Percentiles rank a stretch among this genome's conserved stretches.
These are phyloP conservation scores for Torymus tubicola DNA, from an alignment of 2,888 invertebrate genomes.

Conservation along the genomic window DNA sequence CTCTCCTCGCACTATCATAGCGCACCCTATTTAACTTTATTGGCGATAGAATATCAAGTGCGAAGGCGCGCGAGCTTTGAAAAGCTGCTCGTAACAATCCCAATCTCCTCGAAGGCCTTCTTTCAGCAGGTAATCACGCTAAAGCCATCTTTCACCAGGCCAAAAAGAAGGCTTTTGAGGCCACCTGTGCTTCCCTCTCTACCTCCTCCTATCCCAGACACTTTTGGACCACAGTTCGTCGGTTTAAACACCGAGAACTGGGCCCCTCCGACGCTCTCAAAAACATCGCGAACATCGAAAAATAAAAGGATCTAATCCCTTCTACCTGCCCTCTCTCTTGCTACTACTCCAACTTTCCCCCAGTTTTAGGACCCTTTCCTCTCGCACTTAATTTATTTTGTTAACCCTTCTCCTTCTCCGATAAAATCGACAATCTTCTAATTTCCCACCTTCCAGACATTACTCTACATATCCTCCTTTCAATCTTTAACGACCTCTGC, in stretches of 20 bases:
- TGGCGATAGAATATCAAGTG: too few species aligned
- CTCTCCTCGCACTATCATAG: too few species aligned
- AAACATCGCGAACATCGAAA: neutral
- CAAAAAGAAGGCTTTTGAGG: neutral
- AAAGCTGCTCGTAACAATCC: neutral
- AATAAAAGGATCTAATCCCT: too few species aligned
- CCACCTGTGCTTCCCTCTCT: neutral
- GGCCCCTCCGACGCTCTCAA: neutral
- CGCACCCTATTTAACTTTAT: too few species aligned
- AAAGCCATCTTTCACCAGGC: neutral
- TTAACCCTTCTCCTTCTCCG: neutral
- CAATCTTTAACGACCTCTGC: neutral
- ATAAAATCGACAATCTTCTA: slow-evolving; percentile 2
- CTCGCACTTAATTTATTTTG: too few species aligned
- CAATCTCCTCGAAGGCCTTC: neutral
- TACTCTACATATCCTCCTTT: neutral
- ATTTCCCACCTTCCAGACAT: slow-evolving; percentile 2
- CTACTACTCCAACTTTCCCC: too few species aligned
- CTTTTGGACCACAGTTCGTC: neutral
- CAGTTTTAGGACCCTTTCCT: neutral
- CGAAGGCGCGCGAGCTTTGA: too few species aligned
- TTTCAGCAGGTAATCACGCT: neutral
- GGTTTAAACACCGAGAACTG: neutral
- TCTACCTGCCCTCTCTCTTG: too few species aligned
- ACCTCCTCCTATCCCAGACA: neutral